Evolutionary conservation across 2,797 vertebrate genomes (phyloP).

Genomic region (Lagorchestes hirsutus): DNA sequence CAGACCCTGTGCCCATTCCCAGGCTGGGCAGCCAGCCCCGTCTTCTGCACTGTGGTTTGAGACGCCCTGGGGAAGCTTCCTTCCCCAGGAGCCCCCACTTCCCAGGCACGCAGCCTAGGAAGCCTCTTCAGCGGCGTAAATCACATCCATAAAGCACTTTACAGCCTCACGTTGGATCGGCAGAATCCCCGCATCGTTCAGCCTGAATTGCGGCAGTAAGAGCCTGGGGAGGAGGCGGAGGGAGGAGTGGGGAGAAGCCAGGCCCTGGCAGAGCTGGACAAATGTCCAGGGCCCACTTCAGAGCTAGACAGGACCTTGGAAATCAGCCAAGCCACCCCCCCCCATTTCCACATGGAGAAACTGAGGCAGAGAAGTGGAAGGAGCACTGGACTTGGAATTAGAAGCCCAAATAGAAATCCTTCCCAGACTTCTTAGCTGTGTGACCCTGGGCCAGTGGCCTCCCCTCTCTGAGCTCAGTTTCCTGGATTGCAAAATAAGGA

Average conservation of each 20-base stretch:
- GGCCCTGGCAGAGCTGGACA: neutral
- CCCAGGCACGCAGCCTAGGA: neutral
- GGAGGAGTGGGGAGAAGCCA: neutral
- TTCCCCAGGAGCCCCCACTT: neutral
- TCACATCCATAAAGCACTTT: neutral
- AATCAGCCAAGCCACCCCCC: neutral
- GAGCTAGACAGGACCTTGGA: no score
- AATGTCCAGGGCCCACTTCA: no score
- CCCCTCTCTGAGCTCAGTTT: neutral
- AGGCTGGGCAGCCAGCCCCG: neutral
- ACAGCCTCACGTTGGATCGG: neutral
- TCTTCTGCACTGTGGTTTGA: neutral
- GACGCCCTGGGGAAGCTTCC: neutral
- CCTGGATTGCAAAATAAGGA: neutral
- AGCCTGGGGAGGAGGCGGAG: neutral
- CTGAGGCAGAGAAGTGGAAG: neutral
- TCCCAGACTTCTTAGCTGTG: neutral
- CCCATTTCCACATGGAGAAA: neutral
- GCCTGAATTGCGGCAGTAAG: neutral
- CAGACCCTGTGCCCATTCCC: neutral
- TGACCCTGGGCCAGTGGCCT: neutral
- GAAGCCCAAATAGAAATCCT: neutral
- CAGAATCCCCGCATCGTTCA: neutral
- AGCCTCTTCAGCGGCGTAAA: neutral
- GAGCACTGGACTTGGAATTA: neutral